phyloP scores from a whole-genome alignment of 2,888 invertebrate genomes.

The Diplolepis rosae region DNA sequence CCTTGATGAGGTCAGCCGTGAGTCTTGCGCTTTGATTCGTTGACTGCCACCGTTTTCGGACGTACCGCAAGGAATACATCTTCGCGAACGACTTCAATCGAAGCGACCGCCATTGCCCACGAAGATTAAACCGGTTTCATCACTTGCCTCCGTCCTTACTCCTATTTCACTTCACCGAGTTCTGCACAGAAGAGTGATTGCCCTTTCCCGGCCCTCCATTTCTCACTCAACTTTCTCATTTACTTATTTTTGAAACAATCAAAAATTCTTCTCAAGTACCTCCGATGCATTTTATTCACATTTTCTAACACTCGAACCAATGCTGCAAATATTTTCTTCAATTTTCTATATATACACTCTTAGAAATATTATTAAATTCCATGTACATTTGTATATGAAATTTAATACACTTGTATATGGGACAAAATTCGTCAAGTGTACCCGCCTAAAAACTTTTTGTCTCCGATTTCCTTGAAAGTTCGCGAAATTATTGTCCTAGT shows the following conservation, averaged over 20 bases:
- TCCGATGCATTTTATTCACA: no score
- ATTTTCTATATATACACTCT: no score
- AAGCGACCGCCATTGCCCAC: background rate
- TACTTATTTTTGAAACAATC: background rate
- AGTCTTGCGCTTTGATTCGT: slow-evolving; percentile 24
- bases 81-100: slow-evolving; percentile 16
- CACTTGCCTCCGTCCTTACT: background rate
- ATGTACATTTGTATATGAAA: no score
- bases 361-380: no score
- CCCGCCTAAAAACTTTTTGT: no score
- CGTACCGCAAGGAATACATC: slow-evolving; percentile 19
- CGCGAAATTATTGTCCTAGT: no score
- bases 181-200: no score
- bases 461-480: no score
- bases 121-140: slow-evolving; percentile 15
- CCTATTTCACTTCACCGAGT: background rate
- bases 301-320: no score
- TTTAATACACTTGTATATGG: no score
- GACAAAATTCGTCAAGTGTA: no score
- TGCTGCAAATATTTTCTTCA: no score
- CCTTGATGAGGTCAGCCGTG: slow-evolving; percentile 41
- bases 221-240: background rate
- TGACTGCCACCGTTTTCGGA: slow-evolving; percentile 4
- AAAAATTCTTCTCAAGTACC: background rate
- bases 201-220: background rate